phyloP scores from a whole-genome alignment of 2,888 invertebrate genomes.

The Chironomus tentans region DNA sequence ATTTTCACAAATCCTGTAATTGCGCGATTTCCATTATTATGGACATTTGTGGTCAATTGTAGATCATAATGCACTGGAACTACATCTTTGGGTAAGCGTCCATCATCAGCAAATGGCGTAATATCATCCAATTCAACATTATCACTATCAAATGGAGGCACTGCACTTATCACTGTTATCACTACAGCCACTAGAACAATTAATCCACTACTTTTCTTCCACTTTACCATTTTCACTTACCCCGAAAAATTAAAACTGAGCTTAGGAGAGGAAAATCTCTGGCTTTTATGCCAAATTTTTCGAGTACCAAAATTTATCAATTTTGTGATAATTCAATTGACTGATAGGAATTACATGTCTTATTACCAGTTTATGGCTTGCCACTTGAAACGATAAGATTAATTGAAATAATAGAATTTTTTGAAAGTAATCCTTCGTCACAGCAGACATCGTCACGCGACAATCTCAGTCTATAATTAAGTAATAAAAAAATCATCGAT shows the following conservation, averaged over 20 bases:
- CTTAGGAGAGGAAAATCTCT: neutral
- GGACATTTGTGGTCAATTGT: neutral
- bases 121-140: neutral
- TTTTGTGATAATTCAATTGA: neutral
- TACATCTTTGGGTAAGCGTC: neutral
- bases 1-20: neutral
- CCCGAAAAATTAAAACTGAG: conserved; percentile 10
- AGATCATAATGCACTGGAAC: conserved; percentile 1
- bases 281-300: neutral
- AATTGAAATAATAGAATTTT: too few relatives aligned
- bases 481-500: too few relatives aligned
- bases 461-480: too few relatives aligned
- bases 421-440: too few relatives aligned
- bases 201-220: neutral
- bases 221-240: conserved; percentile 1
- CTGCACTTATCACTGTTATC: neutral
- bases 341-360: neutral
- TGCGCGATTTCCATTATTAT: neutral
- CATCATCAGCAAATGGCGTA: neutral
- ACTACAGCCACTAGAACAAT: neutral
- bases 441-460: too few relatives aligned
- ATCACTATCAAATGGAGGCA: neutral
- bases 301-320: neutral
- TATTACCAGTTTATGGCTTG: too few relatives aligned
- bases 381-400: too few relatives aligned